Percentiles rank a stretch among this genome's conserved stretches.
Conservation (phyloP, 2,797 vertebrate genomes). For the Knipowitschia caucasica region DNA sequence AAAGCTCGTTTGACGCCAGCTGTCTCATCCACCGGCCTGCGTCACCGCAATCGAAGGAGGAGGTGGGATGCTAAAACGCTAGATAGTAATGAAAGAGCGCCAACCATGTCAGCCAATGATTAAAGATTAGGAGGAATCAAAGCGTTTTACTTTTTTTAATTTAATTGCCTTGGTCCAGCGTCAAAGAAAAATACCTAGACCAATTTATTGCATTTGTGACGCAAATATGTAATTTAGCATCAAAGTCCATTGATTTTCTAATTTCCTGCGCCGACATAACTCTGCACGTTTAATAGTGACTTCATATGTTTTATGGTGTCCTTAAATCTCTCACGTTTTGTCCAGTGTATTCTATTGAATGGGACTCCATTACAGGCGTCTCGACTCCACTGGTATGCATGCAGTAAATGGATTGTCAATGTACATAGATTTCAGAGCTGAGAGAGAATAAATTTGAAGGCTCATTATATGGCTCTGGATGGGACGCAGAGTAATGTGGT, state of each 20-base stretch:
- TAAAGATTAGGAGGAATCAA: slow-evolving; percentile 63
- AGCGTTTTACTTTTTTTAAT: too few species aligned
- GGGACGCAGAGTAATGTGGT: slow-evolving; percentile 29
- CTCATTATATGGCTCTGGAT: slow-evolving; percentile 20
- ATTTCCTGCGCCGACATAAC: slow-evolving; percentile 36
- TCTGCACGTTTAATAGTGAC: slow-evolving; percentile 44
- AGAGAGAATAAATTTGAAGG: slow-evolving; percentile 26
- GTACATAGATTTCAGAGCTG: slow-evolving; percentile 27
- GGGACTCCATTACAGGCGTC: slow-evolving; percentile 5
- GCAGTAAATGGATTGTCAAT: slow-evolving; percentile 12
- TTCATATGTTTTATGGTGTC: slow-evolving; percentile 50
- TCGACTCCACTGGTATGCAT: not conserved
- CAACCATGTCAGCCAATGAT: slow-evolving; percentile 42
- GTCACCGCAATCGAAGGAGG: slow-evolving; percentile 37
- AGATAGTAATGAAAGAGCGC: slow-evolving; percentile 42
- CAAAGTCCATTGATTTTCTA: slow-evolving; percentile 56
- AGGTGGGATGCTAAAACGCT: slow-evolving; percentile 42
- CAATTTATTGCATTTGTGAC: slow-evolving; percentile 58
- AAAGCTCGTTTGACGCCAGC: slow-evolving; percentile 53
- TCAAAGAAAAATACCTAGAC: slow-evolving; percentile 35
- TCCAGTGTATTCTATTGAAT: not conserved
- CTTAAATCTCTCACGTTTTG: slow-evolving; percentile 25
- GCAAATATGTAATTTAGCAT: slow-evolving; percentile 50
- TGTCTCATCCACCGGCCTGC: slow-evolving; percentile 43
- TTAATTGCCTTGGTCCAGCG: slow-evolving; percentile 25